Evolutionary conservation across 2,888 invertebrate species (phyloP).

Genomic region (Quadroppia sp.): DNA sequence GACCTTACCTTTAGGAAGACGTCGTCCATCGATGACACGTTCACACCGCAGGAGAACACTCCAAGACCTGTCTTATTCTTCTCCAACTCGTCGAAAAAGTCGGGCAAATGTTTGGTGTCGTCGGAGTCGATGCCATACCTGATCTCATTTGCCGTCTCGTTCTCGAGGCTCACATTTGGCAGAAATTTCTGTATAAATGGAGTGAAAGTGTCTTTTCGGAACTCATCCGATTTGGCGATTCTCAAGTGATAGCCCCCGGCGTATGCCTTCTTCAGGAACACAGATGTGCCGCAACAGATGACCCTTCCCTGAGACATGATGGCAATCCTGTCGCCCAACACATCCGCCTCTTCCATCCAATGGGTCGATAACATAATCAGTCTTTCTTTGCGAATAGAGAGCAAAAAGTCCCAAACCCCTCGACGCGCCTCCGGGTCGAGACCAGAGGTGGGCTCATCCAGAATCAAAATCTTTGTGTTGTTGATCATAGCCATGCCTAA

Average conservation of each 20-base stretch:
- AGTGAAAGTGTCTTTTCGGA: constrained; percentile 35
- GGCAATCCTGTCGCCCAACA: constrained; percentile 58
- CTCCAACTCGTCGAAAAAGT: constrained; percentile 64
- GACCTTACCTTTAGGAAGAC: constrained; percentile 70
- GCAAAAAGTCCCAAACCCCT: constrained; percentile 74
- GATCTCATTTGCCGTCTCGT: constrained; percentile 44
- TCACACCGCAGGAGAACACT: constrained; percentile 72
- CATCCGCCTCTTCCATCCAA: constrained; percentile 86
- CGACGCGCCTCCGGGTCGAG: constrained; percentile 83
- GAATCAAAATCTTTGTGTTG: constrained; percentile 58
- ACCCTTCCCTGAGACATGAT: constrained; percentile 61
- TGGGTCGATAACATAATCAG: constrained; percentile 75
- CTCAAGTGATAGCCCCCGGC: constrained; percentile 71
- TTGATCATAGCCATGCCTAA: constrained; percentile 80
- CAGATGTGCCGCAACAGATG: constrained; percentile 58
- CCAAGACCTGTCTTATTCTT: constrained; percentile 59
- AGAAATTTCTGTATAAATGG: constrained; percentile 41
- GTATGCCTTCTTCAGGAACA: constrained; percentile 58
- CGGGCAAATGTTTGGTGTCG: constrained; percentile 59
- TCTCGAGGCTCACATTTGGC: constrained; percentile 43
- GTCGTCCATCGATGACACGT: constrained; percentile 84
- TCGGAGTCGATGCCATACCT: constrained; percentile 60
- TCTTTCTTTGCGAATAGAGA: constrained; percentile 51
- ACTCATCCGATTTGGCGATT: constrained; percentile 50
- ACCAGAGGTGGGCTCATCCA: constrained; percentile 68